A percentile compares a stretch with the other conserved stretches of the same genome.
These are phyloP conservation scores for Mus spretus DNA, from an alignment of 2,797 vertebrate species.

Conservation along the genomic window DNA sequence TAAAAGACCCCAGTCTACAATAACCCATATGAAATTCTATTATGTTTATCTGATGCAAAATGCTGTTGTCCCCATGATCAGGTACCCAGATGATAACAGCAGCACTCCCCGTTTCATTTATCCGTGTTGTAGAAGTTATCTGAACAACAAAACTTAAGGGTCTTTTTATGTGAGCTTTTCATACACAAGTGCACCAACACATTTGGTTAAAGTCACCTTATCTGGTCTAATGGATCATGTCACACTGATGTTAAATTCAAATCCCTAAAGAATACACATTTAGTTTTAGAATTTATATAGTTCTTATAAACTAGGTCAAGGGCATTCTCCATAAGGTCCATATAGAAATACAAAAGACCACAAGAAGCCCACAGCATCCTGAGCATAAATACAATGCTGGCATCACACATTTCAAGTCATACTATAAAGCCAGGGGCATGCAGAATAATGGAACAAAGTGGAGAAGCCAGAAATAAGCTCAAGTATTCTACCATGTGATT, in stretches of 20 bases:
- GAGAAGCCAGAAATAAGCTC: not conserved
- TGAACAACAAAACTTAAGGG: not conserved
- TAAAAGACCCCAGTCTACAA: not conserved
- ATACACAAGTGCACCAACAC: conserved; percentile 11
- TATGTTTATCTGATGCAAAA: conserved; percentile 6
- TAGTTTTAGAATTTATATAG: conserved; percentile 42
- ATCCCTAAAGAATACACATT: conserved; percentile 8
- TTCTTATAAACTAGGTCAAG: conserved; percentile 13
- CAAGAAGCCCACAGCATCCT: not conserved
- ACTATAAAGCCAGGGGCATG: not conserved
- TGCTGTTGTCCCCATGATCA: not conserved
- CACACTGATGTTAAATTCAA: conserved; percentile 41
- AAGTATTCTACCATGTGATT: not conserved
- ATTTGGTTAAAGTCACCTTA: conserved; percentile 12
- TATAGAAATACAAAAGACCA: not conserved
- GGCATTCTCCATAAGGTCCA: not conserved
- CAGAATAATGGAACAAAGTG: not conserved
- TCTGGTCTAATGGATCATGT: conserved; percentile 25
- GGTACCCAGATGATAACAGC: not conserved
- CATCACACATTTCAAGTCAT: not conserved
- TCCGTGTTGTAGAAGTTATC: not conserved
- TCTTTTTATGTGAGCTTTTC: conserved; percentile 21
- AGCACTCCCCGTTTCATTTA: not conserved
- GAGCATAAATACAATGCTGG: not conserved
- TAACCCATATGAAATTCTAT: not conserved